These are phyloP conservation scores for Nasonovia ribisnigri DNA, from an alignment of 2,888 invertebrate genomes.

Conservation along the genomic window DNA sequence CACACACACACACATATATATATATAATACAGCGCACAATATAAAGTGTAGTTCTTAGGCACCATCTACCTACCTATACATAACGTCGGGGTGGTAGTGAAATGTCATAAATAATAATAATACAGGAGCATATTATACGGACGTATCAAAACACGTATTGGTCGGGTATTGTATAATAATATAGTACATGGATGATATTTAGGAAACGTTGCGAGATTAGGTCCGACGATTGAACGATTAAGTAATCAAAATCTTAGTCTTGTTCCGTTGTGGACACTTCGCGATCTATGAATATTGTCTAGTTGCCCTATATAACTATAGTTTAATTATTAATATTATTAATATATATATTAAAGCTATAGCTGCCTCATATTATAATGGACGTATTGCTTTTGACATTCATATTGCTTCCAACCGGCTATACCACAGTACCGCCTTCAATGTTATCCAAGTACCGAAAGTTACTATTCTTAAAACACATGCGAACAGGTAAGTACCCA, in stretches of 20 bases:
- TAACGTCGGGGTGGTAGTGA: neutral
- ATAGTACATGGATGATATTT: neutral
- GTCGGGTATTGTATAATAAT: neutral
- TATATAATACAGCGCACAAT: neutral
- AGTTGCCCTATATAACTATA: no score
- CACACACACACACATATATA: neutral
- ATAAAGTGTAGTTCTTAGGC: neutral
- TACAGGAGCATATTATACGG: no score
- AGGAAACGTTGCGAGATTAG: neutral
- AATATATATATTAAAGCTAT: no score
- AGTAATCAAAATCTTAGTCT: neutral
- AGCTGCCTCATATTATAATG: no score
- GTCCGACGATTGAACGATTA: neutral
- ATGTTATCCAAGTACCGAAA: neutral
- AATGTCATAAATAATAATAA: constrained; percentile 21
- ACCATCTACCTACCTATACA: neutral
- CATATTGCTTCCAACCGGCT: neutral
- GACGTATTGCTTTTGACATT: no score
- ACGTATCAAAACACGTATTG: neutral
- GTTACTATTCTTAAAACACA: neutral
- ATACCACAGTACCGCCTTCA: neutral
- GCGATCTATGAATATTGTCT: no score
- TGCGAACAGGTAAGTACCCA: neutral
- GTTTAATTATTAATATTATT: no score
- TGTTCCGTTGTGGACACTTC: neutral